Conservation (phyloP, 2,797 vertebrate genomes). For the Karalla daura region DNA sequence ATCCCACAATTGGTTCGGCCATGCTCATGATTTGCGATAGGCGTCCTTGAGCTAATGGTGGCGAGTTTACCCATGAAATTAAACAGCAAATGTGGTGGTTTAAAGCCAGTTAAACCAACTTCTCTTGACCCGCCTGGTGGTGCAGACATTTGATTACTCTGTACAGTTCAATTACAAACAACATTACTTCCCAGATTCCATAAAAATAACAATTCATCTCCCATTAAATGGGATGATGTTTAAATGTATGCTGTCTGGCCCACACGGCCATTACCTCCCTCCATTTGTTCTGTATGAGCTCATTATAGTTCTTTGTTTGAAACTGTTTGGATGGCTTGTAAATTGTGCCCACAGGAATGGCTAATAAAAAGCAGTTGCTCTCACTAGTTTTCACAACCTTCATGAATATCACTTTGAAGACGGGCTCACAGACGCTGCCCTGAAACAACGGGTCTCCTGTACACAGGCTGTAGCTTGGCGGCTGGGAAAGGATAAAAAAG, state of each 20-base stretch:
- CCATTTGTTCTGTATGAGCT: slow-evolving; percentile 64
- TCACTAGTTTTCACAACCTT: slow-evolving; percentile 42
- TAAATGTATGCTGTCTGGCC: slow-evolving; percentile 44
- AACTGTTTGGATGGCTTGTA: slow-evolving; percentile 53
- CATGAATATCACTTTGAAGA: slow-evolving; percentile 28
- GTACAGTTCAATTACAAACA: slow-evolving; percentile 46
- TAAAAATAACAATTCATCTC: slow-evolving; percentile 68
- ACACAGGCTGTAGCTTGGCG: slow-evolving; percentile 16
- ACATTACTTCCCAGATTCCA: slow-evolving; percentile 51
- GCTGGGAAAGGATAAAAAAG: slow-evolving; percentile 34
- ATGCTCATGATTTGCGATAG: neutral
- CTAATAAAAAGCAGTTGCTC: slow-evolving; percentile 59
- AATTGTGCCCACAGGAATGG: slow-evolving; percentile 62
- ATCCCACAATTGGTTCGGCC: slow-evolving; percentile 9
- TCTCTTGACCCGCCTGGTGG: neutral
- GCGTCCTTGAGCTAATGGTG: neutral
- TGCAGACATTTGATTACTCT: slow-evolving; percentile 36
- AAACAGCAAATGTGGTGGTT: slow-evolving; percentile 7
- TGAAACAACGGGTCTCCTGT: slow-evolving; percentile 14
- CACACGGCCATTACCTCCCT: slow-evolving; percentile 35
- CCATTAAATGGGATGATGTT: slow-evolving; percentile 52
- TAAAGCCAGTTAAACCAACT: slow-evolving; percentile 12
- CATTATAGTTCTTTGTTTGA: slow-evolving; percentile 67
- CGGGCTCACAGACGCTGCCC: slow-evolving; percentile 20
- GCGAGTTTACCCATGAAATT: slow-evolving; percentile 15